Percentiles rank a stretch among this genome's conserved stretches.
These are phyloP conservation scores for Argopecten irradians DNA, from an alignment of 1,140 invertebrate genomes.

Conservation along the genomic window DNA sequence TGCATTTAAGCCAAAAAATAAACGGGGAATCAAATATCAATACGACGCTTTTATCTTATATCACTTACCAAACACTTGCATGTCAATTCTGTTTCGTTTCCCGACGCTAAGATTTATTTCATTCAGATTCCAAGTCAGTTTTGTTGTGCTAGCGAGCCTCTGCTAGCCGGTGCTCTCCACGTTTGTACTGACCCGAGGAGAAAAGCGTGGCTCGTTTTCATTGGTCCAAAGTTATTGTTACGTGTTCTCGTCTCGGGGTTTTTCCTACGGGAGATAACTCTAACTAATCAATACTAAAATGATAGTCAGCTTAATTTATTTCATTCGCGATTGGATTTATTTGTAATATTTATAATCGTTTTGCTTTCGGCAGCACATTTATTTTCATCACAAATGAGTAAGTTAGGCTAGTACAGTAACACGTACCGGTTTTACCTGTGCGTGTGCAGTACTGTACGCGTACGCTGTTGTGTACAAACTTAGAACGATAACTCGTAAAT, in stretches of 20 bases:
- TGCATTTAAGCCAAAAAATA: background rate
- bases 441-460: no score
- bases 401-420: no score
- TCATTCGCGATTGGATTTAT: no score
- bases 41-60: background rate
- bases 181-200: conserved; percentile 32
- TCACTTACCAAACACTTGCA: background rate
- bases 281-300: no score
- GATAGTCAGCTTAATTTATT: no score
- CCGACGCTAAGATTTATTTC: background rate
- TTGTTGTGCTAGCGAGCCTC: background rate
- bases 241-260: conserved; percentile 25
- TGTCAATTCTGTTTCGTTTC: background rate
- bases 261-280: conserved; percentile 29
- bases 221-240: conserved; percentile 27
- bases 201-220: conserved; percentile 38
- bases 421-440: no score
- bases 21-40: background rate
- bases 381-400: no score
- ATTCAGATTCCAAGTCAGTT: background rate
- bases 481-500: no score
- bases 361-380: no score
- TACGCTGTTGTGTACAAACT: no score
- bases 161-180: conserved; percentile 26
- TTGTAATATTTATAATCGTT: no score